Percentiles rank a stretch among this genome's conserved stretches.
Conservation (phyloP, 2,113 vertebrate genomes). For the Maccullochella peelii region DNA sequence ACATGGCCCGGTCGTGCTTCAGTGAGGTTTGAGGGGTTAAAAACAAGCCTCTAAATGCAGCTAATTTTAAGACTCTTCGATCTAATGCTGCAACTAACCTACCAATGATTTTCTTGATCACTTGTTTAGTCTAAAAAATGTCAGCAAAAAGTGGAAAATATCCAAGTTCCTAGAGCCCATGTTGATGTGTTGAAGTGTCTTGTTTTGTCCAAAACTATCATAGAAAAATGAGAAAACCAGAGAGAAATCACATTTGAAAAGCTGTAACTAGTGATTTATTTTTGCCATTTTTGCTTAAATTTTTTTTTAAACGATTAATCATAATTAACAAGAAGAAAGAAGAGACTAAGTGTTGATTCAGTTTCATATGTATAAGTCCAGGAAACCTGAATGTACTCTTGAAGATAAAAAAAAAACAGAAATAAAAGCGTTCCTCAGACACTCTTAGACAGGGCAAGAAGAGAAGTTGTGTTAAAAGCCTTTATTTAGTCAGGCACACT, state of each 20-base stretch:
- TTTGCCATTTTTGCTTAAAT: not conserved
- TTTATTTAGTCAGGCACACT: not conserved
- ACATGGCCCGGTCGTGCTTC: not conserved
- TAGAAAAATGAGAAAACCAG: not conserved
- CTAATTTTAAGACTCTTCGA: not conserved
- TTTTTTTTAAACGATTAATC: not conserved
- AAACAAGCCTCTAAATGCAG: not conserved
- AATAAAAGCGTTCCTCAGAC: not conserved
- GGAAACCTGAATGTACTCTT: not conserved
- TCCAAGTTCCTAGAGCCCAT: not conserved
- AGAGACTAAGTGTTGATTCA: slow-evolving; percentile 11
- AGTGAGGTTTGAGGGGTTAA: not conserved
- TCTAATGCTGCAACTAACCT: not conserved
- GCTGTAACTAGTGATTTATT: not conserved
- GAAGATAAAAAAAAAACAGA: not conserved
- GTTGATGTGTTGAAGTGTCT: not conserved
- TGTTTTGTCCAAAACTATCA: not conserved
- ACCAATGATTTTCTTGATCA: not conserved
- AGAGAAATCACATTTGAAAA: not conserved
- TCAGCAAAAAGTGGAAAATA: not conserved
- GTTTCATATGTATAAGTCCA: not conserved
- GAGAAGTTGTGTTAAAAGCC: not conserved
- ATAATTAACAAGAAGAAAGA: not conserved
- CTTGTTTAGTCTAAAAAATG: not conserved
- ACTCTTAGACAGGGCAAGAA: not conserved